A percentile compares a stretch with the other conserved stretches of the same genome.
These are phyloP conservation scores for Aptenodytes forsteri DNA, from an alignment of 2,113 vertebrate genomes.

Conservation along the genomic window DNA sequence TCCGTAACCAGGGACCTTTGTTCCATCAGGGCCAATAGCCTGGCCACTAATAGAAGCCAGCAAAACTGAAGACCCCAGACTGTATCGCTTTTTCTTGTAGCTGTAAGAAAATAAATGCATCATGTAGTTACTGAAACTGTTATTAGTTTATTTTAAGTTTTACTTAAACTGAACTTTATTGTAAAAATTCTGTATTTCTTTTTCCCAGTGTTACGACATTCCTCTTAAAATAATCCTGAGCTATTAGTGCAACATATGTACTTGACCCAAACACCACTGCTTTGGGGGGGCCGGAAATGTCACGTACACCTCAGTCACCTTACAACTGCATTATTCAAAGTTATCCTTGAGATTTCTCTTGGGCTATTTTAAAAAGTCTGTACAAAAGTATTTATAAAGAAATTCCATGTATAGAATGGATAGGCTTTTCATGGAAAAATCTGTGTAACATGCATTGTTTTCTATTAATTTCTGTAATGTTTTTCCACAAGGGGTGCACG, in stretches of 20 bases:
- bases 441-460: background rate
- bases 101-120: background rate
- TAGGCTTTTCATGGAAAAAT: background rate
- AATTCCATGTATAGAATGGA: background rate
- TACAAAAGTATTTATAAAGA: background rate
- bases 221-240: background rate
- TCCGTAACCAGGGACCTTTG: background rate
- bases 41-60: background rate
- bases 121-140: background rate
- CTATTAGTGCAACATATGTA: background rate
- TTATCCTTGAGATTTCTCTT: background rate
- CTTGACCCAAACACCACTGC: background rate
- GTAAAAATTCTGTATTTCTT: background rate
- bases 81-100: background rate
- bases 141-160: background rate
- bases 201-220: background rate
- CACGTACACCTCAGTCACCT: background rate
- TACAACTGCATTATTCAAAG: too few relatives aligned
- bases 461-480: background rate
- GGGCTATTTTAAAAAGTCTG: background rate
- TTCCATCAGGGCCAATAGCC: background rate
- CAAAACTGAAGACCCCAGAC: background rate
- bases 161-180: background rate
- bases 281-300: background rate
- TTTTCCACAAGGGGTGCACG: background rate